Evolutionary conservation across 2,113 vertebrate genomes (phyloP), one percentile per base, ranked within the genome.

Genomic region (Pterocles orientalis): DNA sequence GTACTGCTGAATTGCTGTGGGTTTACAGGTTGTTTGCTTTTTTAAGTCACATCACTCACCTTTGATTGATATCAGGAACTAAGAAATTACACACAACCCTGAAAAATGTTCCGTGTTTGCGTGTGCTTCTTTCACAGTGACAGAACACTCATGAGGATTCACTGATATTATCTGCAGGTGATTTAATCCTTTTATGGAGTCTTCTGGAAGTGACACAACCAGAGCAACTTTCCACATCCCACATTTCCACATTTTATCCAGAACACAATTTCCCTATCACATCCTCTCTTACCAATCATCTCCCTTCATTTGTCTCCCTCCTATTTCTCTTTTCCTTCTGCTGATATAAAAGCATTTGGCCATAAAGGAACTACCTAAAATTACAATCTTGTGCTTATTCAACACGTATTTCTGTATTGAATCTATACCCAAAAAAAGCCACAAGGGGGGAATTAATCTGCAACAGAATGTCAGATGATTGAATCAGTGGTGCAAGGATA

Each of bases 401-500:
- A 78, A 53, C 15, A 33, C 31, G 45, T 19, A 72, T 53, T 92
- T 85, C 69, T 82, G 31, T 61, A 71, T 11, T 86, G 41, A 72
- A 80, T 65, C 31, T 14, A 48, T 57, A 91, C 4, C 19, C 28
- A 28, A 48, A 47, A 91, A 39, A 58, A 13, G 1, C 4, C 68
- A 83, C 0, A 0, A 66, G n/a, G 11, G 24, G 43, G 23, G 24
- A 92, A 96, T 90, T 94, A 93, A 92, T 93, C 60, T 88, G 56
- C 68, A 88, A 88, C 78, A 92, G 94, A 92, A 92, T 65, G 76
- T 81, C 83, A 73, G 60, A 81, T 88, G 92, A 83, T 47, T 94
- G 64, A 94, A 93, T 94, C 94, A 92, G 64, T 84, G 80, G 56
- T 71, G 83, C 88, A 94, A 78, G 26, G 23, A 83, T 86, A 95